Percentiles rank a stretch among this genome's conserved stretches.
Conservation (phyloP, 2,113 vertebrate species). For the Rousettus leschenaultii region DNA sequence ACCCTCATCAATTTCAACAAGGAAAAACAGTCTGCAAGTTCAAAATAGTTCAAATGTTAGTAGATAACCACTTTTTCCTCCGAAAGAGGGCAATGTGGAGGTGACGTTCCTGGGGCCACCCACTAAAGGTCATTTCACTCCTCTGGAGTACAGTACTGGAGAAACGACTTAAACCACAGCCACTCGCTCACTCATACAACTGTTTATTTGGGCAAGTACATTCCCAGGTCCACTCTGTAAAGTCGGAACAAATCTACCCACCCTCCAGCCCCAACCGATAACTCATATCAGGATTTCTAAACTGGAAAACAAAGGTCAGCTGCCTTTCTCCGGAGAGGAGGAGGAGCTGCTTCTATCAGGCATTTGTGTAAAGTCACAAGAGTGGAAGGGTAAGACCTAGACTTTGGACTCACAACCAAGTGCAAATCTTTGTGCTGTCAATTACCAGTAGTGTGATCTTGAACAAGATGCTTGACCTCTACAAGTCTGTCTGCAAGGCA, state of each 20-base stretch:
- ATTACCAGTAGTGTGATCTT: background rate
- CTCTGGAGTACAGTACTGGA: background rate
- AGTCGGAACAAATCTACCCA: background rate
- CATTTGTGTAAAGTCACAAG: background rate
- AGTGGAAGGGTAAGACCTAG: background rate
- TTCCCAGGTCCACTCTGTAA: background rate
- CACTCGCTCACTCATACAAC: background rate
- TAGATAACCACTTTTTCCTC: background rate
- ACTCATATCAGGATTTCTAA: background rate
- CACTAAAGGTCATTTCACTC: background rate
- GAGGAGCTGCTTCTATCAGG: background rate
- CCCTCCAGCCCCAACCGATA: background rate
- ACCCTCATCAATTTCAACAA: background rate
- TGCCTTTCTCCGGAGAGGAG: background rate
- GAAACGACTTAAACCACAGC: background rate
- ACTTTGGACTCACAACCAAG: slow-evolving; percentile 13
- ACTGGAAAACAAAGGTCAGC: slow-evolving; percentile 31
- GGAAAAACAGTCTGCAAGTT: background rate
- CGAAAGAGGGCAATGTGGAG: background rate
- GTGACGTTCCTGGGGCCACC: background rate
- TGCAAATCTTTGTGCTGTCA: background rate
- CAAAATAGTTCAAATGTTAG: background rate
- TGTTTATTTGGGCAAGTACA: background rate
- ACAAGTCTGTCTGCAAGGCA: background rate
- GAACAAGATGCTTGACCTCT: slow-evolving; percentile 33